Percentiles rank a stretch among this genome's conserved stretches.
phyloP scores from a whole-genome alignment of 1,140 invertebrate genomes.

The Anastrepha ludens region DNA sequence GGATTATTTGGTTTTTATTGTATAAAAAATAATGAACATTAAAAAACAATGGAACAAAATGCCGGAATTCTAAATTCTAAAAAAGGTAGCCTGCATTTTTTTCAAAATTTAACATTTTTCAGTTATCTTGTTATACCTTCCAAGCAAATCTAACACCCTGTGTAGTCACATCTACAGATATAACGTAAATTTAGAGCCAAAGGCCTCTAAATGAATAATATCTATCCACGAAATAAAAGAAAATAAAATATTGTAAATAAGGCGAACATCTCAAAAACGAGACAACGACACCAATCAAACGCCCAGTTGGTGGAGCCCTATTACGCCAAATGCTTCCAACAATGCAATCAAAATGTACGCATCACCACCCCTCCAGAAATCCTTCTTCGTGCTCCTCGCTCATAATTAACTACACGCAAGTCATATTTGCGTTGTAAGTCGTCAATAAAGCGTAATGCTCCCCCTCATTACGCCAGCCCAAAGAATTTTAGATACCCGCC shows the following conservation, averaged over 20 bases:
- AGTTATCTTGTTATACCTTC: background rate
- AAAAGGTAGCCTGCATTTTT: background rate
- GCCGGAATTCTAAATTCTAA: too few species aligned
- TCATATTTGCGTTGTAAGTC: constrained; percentile 18
- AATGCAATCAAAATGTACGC: constrained; percentile 9
- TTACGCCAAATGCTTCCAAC: too few species aligned
- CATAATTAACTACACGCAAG: constrained; percentile 49
- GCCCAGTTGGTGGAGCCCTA: background rate
- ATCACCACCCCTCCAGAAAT: background rate
- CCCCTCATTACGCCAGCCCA: background rate
- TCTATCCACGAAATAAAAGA: background rate
- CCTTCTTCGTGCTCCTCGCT: background rate
- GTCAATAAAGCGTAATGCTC: background rate
- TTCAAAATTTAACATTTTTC: too few species aligned
- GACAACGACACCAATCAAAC: constrained; percentile 25
- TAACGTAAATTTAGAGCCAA: too few species aligned
- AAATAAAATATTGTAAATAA: background rate
- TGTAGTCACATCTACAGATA: background rate
- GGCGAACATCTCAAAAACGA: background rate
- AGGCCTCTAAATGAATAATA: background rate
- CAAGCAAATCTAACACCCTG: background rate
- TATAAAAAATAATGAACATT: too few species aligned
- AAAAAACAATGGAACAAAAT: too few species aligned
- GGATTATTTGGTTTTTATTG: too few species aligned
- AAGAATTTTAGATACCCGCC: background rate